Base-by-base conservation (phyloP, 2,888 invertebrate genomes). In the Hypolimnas misippus region DNA sequence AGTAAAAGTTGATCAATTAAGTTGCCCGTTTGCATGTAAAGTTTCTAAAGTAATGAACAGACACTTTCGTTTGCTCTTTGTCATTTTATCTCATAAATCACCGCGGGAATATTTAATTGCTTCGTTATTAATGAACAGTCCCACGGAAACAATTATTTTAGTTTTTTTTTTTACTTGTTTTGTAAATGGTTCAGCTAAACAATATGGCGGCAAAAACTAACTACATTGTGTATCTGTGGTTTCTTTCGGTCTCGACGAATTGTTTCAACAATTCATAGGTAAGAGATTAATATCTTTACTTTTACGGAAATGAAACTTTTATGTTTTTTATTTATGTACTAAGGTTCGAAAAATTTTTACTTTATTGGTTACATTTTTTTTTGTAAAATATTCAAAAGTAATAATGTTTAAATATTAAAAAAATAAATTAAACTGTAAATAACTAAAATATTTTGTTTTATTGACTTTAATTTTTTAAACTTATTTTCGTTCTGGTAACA, bases 51-150 rank as follows among this genome's bases (percentile, higher is more conserved):
- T 33, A 35, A 31, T 21, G 42, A 58, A 42, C 42, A 10, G 21
- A 21, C 29, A 51, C 52, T 58, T 58, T 58, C 44, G 10, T 55
- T 62, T 54, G 54, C 57, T 14, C 46, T 46, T 46, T 29, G 49
- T 49, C 49, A 25, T 44, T 50, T 65, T 63, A 65, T 65, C 65
- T 62, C 55, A 29, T 65, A 65, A 62, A 65, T 62, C 65, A 65
- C 51, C 14, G 16, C 54, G n/a, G 51, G 49, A 29, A n/a, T 14
- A 49, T 46, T 61, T 50, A 65, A 65, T 65, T 65, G 62, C 35
- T 54, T 55, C 40, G 51, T 62, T 62, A 52, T 62, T 65, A 65
- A 55, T 55, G 58, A 62, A 62, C 51, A 55, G 57, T 65, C 62
- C 55, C 62, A 62, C 62, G 62, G 55, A 51, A 58, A 57, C 62